These are phyloP conservation scores for Myodes glareolus DNA, from an alignment of 2,113 vertebrate genomes.

Conservation along the genomic window DNA sequence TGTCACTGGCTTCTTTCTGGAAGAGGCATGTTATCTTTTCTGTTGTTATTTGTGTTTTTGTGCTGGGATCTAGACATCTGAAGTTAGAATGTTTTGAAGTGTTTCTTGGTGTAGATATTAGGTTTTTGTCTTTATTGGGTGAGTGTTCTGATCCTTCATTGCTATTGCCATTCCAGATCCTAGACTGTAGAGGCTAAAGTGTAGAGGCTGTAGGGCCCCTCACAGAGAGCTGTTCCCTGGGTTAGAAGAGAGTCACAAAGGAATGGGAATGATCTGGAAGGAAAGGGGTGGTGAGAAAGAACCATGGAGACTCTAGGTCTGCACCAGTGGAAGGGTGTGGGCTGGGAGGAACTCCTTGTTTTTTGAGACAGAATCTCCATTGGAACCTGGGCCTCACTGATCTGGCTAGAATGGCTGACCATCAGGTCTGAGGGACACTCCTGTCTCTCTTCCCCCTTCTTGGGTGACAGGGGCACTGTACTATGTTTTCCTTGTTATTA, in stretches of 20 bases:
- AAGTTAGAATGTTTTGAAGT: background rate
- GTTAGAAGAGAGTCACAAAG: background rate
- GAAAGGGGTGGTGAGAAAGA: background rate
- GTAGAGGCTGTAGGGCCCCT: background rate
- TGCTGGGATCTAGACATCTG: background rate
- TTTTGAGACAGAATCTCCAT: background rate
- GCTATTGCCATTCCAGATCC: background rate
- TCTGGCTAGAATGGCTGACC: background rate
- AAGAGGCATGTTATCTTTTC: background rate
- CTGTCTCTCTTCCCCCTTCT: background rate
- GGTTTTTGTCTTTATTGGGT: background rate
- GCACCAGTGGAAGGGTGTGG: background rate
- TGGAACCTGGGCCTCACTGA: background rate
- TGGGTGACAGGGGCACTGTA: background rate
- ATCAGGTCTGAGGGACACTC: background rate
- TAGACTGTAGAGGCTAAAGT: no score
- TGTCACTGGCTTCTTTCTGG: background rate
- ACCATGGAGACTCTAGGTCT: background rate
- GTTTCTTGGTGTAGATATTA: background rate
- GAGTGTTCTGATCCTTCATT: background rate
- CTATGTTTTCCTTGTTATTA: accelerated
- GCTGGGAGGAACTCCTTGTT: background rate
- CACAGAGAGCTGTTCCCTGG: background rate
- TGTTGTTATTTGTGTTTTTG: background rate
- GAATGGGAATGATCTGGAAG: background rate